Evolutionary conservation across 2,888 invertebrate species (phyloP), one percentile per base, ranked within the genome.

Genomic region (Sycophila texana): DNA sequence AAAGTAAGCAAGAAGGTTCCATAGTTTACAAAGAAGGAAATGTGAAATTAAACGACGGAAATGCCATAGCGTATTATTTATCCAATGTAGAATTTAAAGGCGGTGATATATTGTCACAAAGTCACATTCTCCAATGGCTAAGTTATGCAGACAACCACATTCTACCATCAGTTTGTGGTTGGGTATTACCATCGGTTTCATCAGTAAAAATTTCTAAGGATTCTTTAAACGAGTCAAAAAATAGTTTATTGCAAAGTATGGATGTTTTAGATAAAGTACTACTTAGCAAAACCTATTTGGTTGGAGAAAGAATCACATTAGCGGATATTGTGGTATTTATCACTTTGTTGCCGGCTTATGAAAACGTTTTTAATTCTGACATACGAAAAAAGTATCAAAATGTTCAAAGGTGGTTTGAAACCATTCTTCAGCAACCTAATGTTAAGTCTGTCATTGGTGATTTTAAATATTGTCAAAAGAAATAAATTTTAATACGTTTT

Each of bases 91-190:
- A 87, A 60, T 80, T 91, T 18, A 88, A 85, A 82, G 85, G 85
- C n/a, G 83, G 79, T 2, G 83, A 87, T 76, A n/a, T 82, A 16
- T 83, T 86, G 22, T 82, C 83, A 13, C 84, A 87, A 77, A 89
- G 90, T 81, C 85, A 91, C 82, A 84, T 91, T 53, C 79, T 91
- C 47, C 90, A 91, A 74, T 92, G 92, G 92, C 84, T 91, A 68
- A 87, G 83, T 76, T 88, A 88, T 70, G 87, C 90, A 4, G 90
- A 91, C 77, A 88, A 89, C 80, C 87, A 91, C 51, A 83, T 92
- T 60, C 78, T 87, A 47, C 90, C 91, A 4, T 84, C 86, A 49
- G 88, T 90, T 13, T 85, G 84, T 14, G 82, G 84, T 16, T 87
- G 87, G 86, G 78, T 87, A 22, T 82, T 87, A 73, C 82, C 86